Conservation (phyloP, 2,888 invertebrate genomes). For the Acleris laterana region DNA sequence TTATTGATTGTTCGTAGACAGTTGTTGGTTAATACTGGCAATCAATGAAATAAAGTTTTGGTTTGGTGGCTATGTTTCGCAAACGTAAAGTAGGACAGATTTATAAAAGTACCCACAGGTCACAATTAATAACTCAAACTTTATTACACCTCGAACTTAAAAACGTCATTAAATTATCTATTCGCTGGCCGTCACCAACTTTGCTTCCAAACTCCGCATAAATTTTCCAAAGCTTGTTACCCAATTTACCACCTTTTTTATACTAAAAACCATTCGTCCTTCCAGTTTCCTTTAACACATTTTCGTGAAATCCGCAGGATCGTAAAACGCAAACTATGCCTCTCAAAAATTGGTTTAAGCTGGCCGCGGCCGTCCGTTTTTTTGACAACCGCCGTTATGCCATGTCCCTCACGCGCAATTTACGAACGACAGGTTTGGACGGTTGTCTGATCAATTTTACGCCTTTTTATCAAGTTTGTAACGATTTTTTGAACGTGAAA, state of each 20-base stretch:
- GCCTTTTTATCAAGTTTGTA: constrained; percentile 12
- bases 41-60: too few relatives aligned
- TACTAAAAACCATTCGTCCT: not conserved
- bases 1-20: too few relatives aligned
- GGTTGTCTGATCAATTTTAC: constrained; percentile 21
- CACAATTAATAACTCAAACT: too few relatives aligned
- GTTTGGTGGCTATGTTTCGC: too few relatives aligned
- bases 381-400: constrained; percentile 1
- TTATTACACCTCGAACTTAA: too few relatives aligned
- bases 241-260: constrained; percentile 5
- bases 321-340: constrained; percentile 40
- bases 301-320: constrained; percentile 36
- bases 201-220: not conserved
- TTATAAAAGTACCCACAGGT: too few relatives aligned
- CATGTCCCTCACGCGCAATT: constrained; percentile 24
- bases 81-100: too few relatives aligned
- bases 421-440: constrained; percentile 21
- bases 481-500: constrained; percentile 13
- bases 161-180: too few relatives aligned
- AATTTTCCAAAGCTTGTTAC: not conserved
- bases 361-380: constrained; percentile 2
- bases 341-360: constrained; percentile 20
- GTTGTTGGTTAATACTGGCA: too few relatives aligned
- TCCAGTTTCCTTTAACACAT: constrained; percentile 26
- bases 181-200: not conserved